Base-by-base conservation (phyloP, 2,113 vertebrate species). In the Clarias macrocephalus region DNA sequence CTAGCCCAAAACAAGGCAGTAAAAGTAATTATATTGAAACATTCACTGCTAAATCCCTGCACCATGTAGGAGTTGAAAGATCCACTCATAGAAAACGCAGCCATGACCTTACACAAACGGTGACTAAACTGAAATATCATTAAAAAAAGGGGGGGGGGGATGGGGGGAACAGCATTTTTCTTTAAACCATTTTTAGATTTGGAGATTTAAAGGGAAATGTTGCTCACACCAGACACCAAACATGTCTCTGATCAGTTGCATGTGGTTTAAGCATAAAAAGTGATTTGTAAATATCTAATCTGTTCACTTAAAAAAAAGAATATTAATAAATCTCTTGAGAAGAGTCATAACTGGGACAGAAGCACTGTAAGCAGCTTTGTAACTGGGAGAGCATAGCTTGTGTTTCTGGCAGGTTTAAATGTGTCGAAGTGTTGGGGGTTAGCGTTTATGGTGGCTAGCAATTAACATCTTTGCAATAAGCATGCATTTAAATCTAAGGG, bases 291-390 rank as follows among this genome's bases (percentile, higher is more conserved):
- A 73, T 23, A 11, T 37, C 68, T 18, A 37, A 18, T 37, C 11
- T 33, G 23, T 52, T 76, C 21, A 52, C 23, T 75, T 52, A 21
- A 25, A n/a, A 15, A 23, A 23, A 10, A 82, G 33, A 18, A 82
- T 11, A 37, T 52, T 18, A 66, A 48, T 84, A 28, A 60, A 48
- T 79, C 15, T 60, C 42, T 79, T 60, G 23, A 21, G 11, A 30
- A 52, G 7, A 18, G 54, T 66, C 11, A 12, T 19, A 25, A 65
- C 63, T 80, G 52, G 23, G 85, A 86, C 83, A 88, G 88, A 89
- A 89, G 88, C 88, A 89, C 82, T 48, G 54, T 75, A 42, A 66
- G 79, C 33, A 77, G 88, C 90, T 91, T 91, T 88, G 89, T 88
- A 86, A 88, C 65, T 75, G 25, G 48, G 56, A 80, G 30, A 9